Conservation (phyloP, 1,140 invertebrate species). For the Phthorimaea operculella region DNA sequence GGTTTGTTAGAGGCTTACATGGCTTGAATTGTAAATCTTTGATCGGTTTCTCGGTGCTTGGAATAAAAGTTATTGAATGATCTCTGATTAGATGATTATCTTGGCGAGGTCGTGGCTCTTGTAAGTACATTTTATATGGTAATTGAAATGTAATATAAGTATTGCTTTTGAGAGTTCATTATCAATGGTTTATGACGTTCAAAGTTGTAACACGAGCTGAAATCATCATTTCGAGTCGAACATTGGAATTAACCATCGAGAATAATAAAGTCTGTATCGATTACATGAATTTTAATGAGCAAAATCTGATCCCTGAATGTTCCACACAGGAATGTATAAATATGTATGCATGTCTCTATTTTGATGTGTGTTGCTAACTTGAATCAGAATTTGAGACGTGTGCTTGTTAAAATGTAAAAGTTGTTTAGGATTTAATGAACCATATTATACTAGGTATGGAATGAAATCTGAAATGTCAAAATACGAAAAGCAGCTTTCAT, state of each 20-base stretch:
- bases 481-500: too few relatives aligned
- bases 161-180: constrained; percentile 49
- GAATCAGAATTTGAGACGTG: too few relatives aligned
- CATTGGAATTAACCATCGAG: constrained; percentile 28
- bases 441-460: too few relatives aligned
- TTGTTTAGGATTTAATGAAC: too few relatives aligned
- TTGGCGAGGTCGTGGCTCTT: constrained; percentile 34
- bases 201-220: constrained; percentile 30
- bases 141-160: constrained; percentile 64
- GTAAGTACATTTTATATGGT: constrained; percentile 59
- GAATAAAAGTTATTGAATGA: constrained; percentile 63
- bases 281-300: constrained; percentile 52
- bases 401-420: too few relatives aligned
- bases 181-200: constrained; percentile 44
- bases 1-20: constrained; percentile 20
- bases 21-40: constrained; percentile 12
- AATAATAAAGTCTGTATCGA: constrained; percentile 48
- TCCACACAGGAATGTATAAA: not conserved
- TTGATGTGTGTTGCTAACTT: too few relatives aligned
- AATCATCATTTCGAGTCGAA: constrained; percentile 14
- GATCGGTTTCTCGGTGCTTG: constrained; percentile 24
- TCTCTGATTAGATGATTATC: constrained; percentile 64
- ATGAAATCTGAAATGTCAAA: too few relatives aligned
- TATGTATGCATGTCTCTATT: not conserved
- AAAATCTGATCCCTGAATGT: constrained; percentile 17